phyloP scores from a whole-genome alignment of 1,140 invertebrate genomes.

The Oreohelix idahoensis region DNA sequence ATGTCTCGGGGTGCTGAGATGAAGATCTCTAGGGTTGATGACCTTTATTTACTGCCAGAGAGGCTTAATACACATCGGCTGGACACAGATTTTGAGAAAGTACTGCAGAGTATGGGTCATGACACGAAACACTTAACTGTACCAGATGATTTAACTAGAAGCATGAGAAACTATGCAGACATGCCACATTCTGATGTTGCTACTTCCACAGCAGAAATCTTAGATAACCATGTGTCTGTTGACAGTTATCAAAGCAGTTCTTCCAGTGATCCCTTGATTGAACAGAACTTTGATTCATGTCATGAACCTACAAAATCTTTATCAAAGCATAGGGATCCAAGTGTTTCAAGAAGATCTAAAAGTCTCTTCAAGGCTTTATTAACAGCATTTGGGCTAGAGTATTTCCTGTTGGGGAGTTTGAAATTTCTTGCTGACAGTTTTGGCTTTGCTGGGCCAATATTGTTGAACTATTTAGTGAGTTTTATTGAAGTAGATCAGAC shows the following conservation, averaged over 20 bases:
- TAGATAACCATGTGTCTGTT: neutral
- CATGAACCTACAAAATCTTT: neutral
- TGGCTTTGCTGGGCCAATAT: slow-evolving; percentile 89
- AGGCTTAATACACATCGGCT: slow-evolving; percentile 78
- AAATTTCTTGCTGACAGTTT: slow-evolving; percentile 87
- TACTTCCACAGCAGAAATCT: neutral
- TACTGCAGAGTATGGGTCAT: slow-evolving; percentile 37
- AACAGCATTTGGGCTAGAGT: slow-evolving; percentile 87
- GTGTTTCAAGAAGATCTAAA: neutral
- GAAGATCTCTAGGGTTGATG: slow-evolving; percentile 82
- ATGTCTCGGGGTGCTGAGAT: slow-evolving; percentile 85
- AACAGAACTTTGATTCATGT: neutral
- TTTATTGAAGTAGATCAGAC: slow-evolving; percentile 85
- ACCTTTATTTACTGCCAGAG: slow-evolving; percentile 88
- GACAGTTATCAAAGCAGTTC: neutral
- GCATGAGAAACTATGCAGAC: slow-evolving; percentile 29
- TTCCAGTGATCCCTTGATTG: neutral
- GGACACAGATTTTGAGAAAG: slow-evolving; percentile 76
- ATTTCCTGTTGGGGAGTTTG: slow-evolving; percentile 90
- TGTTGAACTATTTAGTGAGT: slow-evolving; percentile 86
- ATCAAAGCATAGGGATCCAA: neutral
- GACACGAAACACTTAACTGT: slow-evolving; percentile 11
- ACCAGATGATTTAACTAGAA: slow-evolving; percentile 1
- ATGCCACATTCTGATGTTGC: neutral
- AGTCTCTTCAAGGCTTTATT: slow-evolving; percentile 83